A percentile compares a stretch with the other conserved stretches of the same genome.
Evolutionary conservation across 1,140 invertebrate species (phyloP).

Genomic region (Polypedilum vanderplanki): DNA sequence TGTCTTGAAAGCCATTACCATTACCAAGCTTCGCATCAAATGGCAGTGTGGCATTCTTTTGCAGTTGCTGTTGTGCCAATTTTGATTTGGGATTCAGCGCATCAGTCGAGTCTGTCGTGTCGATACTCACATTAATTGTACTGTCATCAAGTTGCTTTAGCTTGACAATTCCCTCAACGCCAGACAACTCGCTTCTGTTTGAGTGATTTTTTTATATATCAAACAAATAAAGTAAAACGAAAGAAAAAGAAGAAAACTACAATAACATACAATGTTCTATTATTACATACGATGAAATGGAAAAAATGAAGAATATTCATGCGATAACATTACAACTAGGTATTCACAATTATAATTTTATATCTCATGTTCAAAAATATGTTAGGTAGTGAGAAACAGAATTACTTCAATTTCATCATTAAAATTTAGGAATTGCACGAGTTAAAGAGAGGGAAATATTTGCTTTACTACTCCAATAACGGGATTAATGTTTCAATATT

Average conservation of each 20-base stretch:
- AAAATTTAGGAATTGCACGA: slow-evolving; percentile 7
- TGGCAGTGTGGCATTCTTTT: slow-evolving; percentile 35
- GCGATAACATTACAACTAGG: not conserved
- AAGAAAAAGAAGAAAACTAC: slow-evolving; percentile 9
- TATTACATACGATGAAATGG: not conserved
- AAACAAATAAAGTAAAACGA: no score
- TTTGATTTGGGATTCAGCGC: slow-evolving; percentile 40
- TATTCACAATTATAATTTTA: slow-evolving; percentile 20
- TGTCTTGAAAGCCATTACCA: slow-evolving; percentile 28
- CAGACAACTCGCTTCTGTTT: slow-evolving; percentile 48
- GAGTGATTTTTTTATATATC: slow-evolving; percentile 30
- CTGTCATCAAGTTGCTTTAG: slow-evolving; percentile 50
- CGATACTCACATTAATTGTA: slow-evolving; percentile 43
- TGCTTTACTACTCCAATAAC: slow-evolving; percentile 22
- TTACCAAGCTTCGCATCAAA: slow-evolving; percentile 33
- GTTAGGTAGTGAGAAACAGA: slow-evolving; percentile 20
- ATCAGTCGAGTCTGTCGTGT: slow-evolving; percentile 33
- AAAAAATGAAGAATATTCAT: not conserved
- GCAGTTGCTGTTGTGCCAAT: slow-evolving; percentile 35
- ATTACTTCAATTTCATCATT: not conserved
- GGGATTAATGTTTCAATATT: slow-evolving; percentile 27
- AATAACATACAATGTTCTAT: slow-evolving; percentile 30
- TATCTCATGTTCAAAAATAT: not conserved
- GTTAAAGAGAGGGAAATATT: slow-evolving; percentile 17
- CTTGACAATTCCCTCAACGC: slow-evolving; percentile 50